phyloP scores from a whole-genome alignment of 2,113 vertebrate genomes.

The Macroglossus sobrinus region DNA sequence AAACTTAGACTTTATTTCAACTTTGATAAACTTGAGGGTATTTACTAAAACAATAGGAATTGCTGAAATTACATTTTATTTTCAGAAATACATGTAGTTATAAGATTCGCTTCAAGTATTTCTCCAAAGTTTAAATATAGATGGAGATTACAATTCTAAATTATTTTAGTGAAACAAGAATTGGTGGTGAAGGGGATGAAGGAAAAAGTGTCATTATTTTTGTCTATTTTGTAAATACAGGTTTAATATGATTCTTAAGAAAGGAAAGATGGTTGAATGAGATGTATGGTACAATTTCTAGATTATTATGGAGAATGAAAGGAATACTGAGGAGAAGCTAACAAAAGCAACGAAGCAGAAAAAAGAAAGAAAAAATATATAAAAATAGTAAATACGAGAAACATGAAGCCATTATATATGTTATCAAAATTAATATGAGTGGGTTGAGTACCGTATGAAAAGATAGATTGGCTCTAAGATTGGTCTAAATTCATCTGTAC shows the following conservation, averaged over 20 bases:
- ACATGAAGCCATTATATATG: background rate
- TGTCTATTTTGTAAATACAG: background rate
- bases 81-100: background rate
- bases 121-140: conserved; percentile 1
- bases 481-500: background rate
- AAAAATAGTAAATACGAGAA: background rate
- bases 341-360: background rate
- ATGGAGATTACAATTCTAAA: background rate
- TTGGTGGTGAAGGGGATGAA: background rate
- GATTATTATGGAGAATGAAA: background rate
- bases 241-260: background rate
- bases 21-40: background rate
- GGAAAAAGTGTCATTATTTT: background rate
- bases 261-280: background rate
- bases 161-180: background rate
- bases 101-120: background rate
- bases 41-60: conserved; percentile 6
- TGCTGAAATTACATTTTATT: background rate
- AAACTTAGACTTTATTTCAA: background rate
- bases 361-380: background rate
- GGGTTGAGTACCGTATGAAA: background rate
- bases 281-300: background rate
- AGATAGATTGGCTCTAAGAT: background rate
- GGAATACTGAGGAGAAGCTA: background rate
- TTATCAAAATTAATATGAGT: conserved; percentile 5